Percentiles rank a stretch among this genome's conserved stretches.
These are phyloP conservation scores for Papilio aristodemus DNA, from an alignment of 1,140 invertebrate genomes.

Conservation along the genomic window DNA sequence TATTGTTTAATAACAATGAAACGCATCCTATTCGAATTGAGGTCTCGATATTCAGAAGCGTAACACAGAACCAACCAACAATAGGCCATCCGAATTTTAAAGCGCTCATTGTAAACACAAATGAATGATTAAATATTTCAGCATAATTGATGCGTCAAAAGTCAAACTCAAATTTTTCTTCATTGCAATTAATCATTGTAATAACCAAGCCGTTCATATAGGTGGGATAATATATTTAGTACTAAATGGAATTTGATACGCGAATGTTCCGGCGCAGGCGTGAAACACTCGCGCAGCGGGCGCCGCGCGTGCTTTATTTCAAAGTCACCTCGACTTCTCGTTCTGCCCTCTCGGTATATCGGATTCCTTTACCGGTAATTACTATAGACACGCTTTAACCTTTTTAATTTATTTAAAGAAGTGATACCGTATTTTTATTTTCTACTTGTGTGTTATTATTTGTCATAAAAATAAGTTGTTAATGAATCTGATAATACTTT, in stretches of 20 bases:
- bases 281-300: slow-evolving; percentile 37
- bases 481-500: no score
- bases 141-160: slow-evolving; percentile 6
- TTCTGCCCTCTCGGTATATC: slow-evolving; percentile 45
- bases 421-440: neutral
- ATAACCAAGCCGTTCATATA: slow-evolving; percentile 7
- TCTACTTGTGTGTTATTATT: neutral
- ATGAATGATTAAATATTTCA: no score
- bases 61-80: no score
- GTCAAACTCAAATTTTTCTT: slow-evolving; percentile 33
- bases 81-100: no score
- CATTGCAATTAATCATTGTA: slow-evolving; percentile 30
- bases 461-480: no score
- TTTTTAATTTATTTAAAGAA: neutral
- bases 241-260: slow-evolving; percentile 31
- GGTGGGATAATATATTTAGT: slow-evolving; percentile 9
- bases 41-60: no score
- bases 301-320: slow-evolving; percentile 45
- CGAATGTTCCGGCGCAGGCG: slow-evolving; percentile 18
- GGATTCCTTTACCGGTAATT: slow-evolving; percentile 45
- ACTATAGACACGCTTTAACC: slow-evolving; percentile 40
- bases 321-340: slow-evolving; percentile 44
- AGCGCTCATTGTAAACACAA: no score
- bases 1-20: no score
- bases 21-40: no score